A percentile compares a stretch with the other conserved stretches of the same genome.
Conservation (phyloP, 2,888 invertebrate species). For the Neocrepidodera transversa region DNA sequence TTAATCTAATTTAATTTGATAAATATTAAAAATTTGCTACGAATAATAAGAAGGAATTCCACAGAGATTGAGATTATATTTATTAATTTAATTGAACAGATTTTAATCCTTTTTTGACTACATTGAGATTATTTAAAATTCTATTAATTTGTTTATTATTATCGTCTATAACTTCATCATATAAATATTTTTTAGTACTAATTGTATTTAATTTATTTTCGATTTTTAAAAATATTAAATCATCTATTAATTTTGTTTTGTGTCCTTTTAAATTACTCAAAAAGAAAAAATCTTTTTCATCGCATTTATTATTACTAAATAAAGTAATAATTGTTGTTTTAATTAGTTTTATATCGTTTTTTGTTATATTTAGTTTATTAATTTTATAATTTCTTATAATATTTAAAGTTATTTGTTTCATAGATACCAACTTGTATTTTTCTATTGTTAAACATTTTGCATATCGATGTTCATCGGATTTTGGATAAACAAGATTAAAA, state of each 20-base stretch:
- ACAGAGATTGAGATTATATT: no score
- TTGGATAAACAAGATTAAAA: conserved; percentile 35
- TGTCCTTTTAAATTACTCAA: conserved; percentile 36
- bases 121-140: conserved; percentile 16
- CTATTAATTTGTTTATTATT: conserved; percentile 17
- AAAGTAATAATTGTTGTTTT: conserved; percentile 36
- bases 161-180: conserved; percentile 6
- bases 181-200: not conserved
- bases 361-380: conserved; percentile 17
- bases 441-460: conserved; percentile 42
- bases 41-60: no score
- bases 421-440: conserved; percentile 40
- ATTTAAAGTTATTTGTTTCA: conserved; percentile 42
- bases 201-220: conserved; percentile 34
- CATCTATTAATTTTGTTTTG: conserved; percentile 41
- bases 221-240: conserved; percentile 39
- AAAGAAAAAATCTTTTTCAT: conserved; percentile 42
- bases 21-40: no score
- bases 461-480: conserved; percentile 42
- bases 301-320: conserved; percentile 26
- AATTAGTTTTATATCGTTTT: conserved; percentile 42
- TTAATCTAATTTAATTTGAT: no score
- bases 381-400: conserved; percentile 37
- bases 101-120: conserved; percentile 13
- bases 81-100: conserved; percentile 2